Percentiles rank a stretch among this genome's conserved stretches.
phyloP scores from a whole-genome alignment of 1,140 invertebrate genomes.

The Triops longicaudatus region DNA sequence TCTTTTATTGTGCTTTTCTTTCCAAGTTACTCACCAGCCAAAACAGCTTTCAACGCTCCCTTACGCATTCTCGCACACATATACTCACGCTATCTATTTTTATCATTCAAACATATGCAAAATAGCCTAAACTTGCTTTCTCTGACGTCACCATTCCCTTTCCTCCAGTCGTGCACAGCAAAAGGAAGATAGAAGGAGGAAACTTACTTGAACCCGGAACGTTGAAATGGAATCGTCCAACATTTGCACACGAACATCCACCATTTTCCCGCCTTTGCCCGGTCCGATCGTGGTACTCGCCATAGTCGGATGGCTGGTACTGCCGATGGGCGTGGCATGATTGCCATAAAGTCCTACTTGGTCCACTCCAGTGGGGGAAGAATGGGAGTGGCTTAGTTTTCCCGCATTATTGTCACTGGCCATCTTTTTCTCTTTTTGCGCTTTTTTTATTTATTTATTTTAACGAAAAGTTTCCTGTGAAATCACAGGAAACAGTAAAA shows the following conservation, averaged over 20 bases:
- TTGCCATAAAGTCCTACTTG: slow-evolving; percentile 46
- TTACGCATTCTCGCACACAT: neutral
- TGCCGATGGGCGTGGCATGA: slow-evolving; percentile 45
- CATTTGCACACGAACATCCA: slow-evolving; percentile 77
- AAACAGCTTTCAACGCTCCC: neutral
- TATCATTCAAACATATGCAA: neutral
- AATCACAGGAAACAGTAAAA: neutral
- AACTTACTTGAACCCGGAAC: slow-evolving; percentile 77
- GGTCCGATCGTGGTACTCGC: neutral
- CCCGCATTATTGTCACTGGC: neutral
- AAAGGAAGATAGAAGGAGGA: neutral
- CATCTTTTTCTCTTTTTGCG: neutral
- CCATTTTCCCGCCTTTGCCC: slow-evolving; percentile 62
- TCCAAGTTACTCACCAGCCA: neutral
- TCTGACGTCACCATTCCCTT: neutral
- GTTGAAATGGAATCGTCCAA: slow-evolving; percentile 76
- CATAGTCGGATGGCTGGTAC: neutral
- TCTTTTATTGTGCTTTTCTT: neutral
- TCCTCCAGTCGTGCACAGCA: neutral
- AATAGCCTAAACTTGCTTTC: neutral
- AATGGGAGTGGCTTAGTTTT: slow-evolving; percentile 66
- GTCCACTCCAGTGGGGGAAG: slow-evolving; percentile 70
- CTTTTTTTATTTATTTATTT: neutral
- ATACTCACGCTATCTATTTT: slow-evolving; percentile 16
- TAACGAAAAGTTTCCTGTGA: too few species aligned